Evolutionary conservation across 2,888 invertebrate species (phyloP).

Genomic region (Ichneumon xanthorius): DNA sequence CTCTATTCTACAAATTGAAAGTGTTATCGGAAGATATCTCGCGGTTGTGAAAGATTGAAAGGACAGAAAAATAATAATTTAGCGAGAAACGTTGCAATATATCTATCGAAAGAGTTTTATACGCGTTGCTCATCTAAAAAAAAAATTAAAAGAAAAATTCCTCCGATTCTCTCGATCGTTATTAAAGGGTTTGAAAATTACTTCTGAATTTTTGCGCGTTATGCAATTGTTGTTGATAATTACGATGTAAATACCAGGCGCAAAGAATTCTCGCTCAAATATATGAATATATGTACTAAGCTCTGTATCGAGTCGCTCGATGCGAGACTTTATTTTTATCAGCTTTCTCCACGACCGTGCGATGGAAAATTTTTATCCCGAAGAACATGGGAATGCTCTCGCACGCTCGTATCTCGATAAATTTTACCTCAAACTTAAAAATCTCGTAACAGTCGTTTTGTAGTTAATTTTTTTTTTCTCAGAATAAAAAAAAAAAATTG

Average conservation of each 20-base stretch:
- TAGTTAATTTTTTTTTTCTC: too few relatives aligned
- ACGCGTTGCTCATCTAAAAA: conserved; percentile 36
- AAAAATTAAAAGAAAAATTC: neutral
- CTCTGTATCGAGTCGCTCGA: neutral
- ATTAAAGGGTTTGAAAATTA: conserved; percentile 13
- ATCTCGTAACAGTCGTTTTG: neutral
- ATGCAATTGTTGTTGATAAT: conserved; percentile 39
- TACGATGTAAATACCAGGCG: conserved; percentile 57
- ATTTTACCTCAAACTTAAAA: neutral
- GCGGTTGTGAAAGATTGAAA: conserved; percentile 5
- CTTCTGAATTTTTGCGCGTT: conserved; percentile 9
- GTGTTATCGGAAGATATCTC: conserved; percentile 39
- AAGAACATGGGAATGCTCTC: neutral
- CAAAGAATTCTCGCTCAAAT: conserved; percentile 29
- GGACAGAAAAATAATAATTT: conserved; percentile 2
- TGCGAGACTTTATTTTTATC: neutral
- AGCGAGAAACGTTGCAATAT: conserved; percentile 61
- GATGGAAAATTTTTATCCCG: neutral
- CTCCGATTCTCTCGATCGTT: neutral
- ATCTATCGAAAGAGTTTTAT: conserved; percentile 57
- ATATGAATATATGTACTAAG: conserved; percentile 27
- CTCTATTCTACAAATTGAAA: conserved; percentile 31
- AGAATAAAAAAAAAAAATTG: neutral
- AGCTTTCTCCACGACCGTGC: neutral
- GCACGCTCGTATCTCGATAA: neutral